Evolutionary conservation across 2,113 vertebrate species (phyloP).

Genomic region (Hymenochirus boettgeri): DNA sequence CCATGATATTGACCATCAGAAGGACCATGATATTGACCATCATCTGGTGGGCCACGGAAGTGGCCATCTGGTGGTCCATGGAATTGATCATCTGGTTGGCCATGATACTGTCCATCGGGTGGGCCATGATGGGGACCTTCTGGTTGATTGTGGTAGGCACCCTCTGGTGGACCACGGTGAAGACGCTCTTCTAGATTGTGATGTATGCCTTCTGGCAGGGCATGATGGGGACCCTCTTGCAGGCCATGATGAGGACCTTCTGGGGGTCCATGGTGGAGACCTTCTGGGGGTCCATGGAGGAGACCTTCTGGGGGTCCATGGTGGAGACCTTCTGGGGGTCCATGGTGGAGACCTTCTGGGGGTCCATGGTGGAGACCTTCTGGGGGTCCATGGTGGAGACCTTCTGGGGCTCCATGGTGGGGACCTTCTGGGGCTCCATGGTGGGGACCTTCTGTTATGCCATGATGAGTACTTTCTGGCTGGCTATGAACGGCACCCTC

Average conservation of each 20-base stretch:
- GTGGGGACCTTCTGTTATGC: not conserved
- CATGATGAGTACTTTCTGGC: not conserved
- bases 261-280: not conserved
- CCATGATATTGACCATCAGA: not conserved
- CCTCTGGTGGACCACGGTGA: not conserved
- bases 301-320: not conserved
- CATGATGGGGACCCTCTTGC: not conserved
- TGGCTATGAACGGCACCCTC: not conserved
- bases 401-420: not conserved
- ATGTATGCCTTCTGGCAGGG: not conserved
- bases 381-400: not conserved
- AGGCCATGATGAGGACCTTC: not conserved
- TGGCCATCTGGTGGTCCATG: slow-evolving; percentile 6
- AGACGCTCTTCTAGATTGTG: not conserved
- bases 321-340: not conserved
- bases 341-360: not conserved
- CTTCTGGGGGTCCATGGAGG: not conserved
- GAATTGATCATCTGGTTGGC: not conserved
- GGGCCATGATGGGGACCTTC: not conserved
- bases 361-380: not conserved
- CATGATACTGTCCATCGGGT: not conserved
- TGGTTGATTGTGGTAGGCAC: not conserved
- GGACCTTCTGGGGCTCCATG: slow-evolving; percentile 1
- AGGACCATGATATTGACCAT: not conserved
- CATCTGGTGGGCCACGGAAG: too few species aligned